Evolutionary conservation across 2,797 vertebrate genomes (phyloP).

Genomic region (Basileuterus tristriatus): DNA sequence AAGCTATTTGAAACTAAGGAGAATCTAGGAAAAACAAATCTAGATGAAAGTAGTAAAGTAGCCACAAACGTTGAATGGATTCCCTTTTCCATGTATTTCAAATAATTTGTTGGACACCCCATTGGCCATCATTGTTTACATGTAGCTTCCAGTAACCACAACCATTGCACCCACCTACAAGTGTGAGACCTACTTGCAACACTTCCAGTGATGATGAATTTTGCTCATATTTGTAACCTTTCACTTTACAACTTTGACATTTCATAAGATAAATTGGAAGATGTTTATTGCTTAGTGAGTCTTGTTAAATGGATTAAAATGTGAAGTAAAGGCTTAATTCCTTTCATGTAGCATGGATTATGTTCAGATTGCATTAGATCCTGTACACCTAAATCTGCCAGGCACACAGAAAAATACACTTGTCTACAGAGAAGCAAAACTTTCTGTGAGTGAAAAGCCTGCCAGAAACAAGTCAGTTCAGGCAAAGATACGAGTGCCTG

Average conservation of each 20-base stretch:
- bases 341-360: not conserved
- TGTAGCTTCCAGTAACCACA: not conserved
- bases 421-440: conserved; percentile 25
- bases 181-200: not conserved
- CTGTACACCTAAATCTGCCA: not conserved
- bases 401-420: not conserved
- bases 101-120: not conserved
- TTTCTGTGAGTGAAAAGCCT: conserved; percentile 32
- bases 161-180: not conserved
- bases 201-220: not conserved
- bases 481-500: conserved; percentile 65
- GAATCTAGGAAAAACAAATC: not conserved
- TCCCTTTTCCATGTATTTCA: not conserved
- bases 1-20: not conserved
- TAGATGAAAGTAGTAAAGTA: too few species aligned
- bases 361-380: not conserved
- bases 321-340: not conserved
- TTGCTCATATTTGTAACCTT: not conserved
- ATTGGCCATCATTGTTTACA: not conserved
- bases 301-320: conserved; percentile 51
- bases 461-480: conserved; percentile 74
- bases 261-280: not conserved
- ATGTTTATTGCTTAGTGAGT: not conserved
- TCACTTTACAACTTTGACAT: conserved; percentile 1
- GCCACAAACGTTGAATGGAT: too few species aligned